Conservation (phyloP, 1,140 invertebrate genomes). For the Ceratitis capitata region DNA sequence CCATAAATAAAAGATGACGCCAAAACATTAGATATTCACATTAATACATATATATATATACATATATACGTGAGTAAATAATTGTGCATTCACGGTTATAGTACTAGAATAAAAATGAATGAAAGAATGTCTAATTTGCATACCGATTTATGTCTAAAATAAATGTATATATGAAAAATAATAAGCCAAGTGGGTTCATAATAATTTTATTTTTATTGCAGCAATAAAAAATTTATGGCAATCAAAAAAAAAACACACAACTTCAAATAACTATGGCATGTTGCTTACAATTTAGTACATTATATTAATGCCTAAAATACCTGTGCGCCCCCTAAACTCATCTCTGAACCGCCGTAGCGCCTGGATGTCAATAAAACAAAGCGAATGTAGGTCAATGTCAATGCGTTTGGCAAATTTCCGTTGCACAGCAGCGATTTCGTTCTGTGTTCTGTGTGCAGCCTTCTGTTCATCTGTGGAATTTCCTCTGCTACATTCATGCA, state of each 20-base stretch:
- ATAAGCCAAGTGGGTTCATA: neutral
- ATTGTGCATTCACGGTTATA: no score
- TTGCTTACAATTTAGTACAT: neutral
- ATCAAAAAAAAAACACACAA: neutral
- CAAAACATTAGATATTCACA: neutral
- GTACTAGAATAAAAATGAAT: neutral
- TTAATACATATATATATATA: neutral
- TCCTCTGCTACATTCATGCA: neutral
- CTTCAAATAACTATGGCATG: neutral
- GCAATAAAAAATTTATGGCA: neutral
- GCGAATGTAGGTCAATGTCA: neutral
- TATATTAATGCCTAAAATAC: neutral
- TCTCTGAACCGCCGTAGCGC: neutral
- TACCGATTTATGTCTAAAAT: neutral
- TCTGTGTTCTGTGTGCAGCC: neutral
- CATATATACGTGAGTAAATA: neutral
- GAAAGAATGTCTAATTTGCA: no score
- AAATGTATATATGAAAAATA: neutral
- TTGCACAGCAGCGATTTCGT: neutral
- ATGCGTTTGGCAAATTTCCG: neutral
- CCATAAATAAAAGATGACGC: constrained; percentile 4
- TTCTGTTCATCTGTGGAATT: neutral
- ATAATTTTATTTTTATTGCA: neutral
- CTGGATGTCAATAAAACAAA: neutral
- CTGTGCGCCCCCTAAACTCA: neutral